A percentile compares a stretch with the other conserved stretches of the same genome.
phyloP scores from a whole-genome alignment of 2,888 invertebrate species.

The Clusia tigrina region DNA sequence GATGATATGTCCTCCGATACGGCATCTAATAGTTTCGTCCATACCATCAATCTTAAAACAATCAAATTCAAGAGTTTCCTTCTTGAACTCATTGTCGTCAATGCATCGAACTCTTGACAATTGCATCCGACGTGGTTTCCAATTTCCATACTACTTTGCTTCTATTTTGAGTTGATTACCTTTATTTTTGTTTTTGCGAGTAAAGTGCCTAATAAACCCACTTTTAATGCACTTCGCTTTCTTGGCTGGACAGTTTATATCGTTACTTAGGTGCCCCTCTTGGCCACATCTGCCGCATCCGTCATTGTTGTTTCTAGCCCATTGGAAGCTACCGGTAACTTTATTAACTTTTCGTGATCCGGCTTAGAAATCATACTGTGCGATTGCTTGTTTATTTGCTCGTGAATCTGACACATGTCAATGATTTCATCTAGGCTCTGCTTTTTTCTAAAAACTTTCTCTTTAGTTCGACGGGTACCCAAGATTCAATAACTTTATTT shows the following conservation, averaged over 20 bases:
- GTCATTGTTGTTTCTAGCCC: constrained; percentile 1
- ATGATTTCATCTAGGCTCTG: constrained; percentile 29
- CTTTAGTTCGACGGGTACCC: constrained; percentile 34
- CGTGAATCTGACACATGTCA: constrained; percentile 32
- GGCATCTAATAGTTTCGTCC: constrained; percentile 20
- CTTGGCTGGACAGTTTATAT: constrained; percentile 23
- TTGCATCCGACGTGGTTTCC: constrained; percentile 6
- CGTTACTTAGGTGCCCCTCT: constrained; percentile 28
- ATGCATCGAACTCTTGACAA: constrained; percentile 17
- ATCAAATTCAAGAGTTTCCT: constrained; percentile 11
- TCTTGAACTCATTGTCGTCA: constrained; percentile 12
- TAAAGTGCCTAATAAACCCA: constrained; percentile 25
- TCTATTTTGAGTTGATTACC: constrained; percentile 19
- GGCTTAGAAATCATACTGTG: constrained; percentile 26
- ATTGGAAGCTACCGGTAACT: constrained; percentile 19
- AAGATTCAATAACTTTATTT: constrained; percentile 34
- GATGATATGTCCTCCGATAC: constrained; percentile 8
- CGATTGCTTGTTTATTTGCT: constrained; percentile 35
- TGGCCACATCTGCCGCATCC: constrained; percentile 34
- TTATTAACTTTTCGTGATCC: constrained; percentile 22
- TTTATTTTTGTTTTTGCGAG: constrained; percentile 31
- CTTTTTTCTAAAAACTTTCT: constrained; percentile 36
- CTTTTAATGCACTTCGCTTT: constrained; percentile 27
- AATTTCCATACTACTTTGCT: constrained; percentile 6
- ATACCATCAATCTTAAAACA: constrained; percentile 23